phyloP scores from a whole-genome alignment of 2,113 vertebrate species.

The Phrynocephalus versicolor region DNA sequence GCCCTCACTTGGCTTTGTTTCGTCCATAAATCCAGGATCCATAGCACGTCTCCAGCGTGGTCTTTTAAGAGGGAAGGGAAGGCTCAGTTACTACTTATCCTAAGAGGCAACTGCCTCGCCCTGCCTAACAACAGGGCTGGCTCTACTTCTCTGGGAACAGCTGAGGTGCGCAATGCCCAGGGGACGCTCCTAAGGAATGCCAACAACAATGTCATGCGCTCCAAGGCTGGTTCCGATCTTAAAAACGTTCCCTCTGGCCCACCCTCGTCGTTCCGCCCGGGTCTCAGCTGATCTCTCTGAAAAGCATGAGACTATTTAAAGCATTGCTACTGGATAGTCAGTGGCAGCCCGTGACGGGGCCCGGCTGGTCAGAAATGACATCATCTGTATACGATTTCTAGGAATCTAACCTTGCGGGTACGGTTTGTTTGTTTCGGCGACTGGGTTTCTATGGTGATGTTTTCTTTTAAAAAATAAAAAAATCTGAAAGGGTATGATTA shows the following conservation, averaged over 20 bases:
- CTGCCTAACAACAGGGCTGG: not conserved
- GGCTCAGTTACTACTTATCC: too few relatives aligned
- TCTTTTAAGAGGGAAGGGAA: too few relatives aligned
- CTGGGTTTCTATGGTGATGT: conserved; percentile 68
- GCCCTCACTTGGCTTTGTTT: too few relatives aligned
- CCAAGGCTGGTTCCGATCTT: not conserved
- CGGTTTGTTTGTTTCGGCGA: conserved; percentile 61
- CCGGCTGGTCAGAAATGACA: conserved; percentile 42
- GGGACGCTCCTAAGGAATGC: not conserved
- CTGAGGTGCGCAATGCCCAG: not conserved
- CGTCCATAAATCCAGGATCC: too few relatives aligned
- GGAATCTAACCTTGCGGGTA: conserved; percentile 61
- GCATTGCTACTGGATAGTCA: conserved; percentile 6
- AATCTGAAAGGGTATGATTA: conserved; percentile 67
- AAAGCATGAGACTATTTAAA: not conserved
- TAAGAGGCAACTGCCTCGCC: not conserved
- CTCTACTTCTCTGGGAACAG: not conserved
- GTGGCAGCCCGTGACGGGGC: conserved; percentile 15
- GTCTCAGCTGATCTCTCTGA: not conserved
- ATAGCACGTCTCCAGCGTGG: too few relatives aligned
- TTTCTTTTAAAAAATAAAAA: not conserved
- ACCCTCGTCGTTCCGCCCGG: not conserved
- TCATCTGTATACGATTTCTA: conserved; percentile 63
- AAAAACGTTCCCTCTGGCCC: not conserved
- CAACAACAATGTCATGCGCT: too few relatives aligned